These are phyloP conservation scores for Plestiodon gilberti DNA, from an alignment of 2,113 vertebrate species.

Conservation along the genomic window DNA sequence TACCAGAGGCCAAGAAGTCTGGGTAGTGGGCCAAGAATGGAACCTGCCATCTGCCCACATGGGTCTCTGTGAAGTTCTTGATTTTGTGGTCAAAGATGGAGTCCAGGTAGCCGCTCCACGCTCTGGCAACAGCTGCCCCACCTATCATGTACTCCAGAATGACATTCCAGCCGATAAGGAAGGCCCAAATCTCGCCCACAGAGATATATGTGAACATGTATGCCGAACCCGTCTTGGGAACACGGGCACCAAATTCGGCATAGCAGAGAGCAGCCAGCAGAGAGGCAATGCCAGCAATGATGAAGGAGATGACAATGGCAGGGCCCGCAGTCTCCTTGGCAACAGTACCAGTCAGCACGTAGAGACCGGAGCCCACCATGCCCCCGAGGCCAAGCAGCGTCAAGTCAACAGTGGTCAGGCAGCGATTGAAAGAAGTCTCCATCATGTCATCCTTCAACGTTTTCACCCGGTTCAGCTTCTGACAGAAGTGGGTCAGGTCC, in stretches of 20 bases:
- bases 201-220: conserved; percentile 98
- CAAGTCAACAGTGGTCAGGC: conserved; percentile 90
- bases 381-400: conserved; percentile 90
- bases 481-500: conserved; percentile 84
- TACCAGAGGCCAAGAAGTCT: conserved; percentile 87
- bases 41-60: conserved; percentile 87
- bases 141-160: conserved; percentile 95
- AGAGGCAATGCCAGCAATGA: conserved; percentile 88
- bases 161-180: conserved; percentile 96
- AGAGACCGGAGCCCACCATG: conserved; percentile 95
- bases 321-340: conserved; percentile 92
- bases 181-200: conserved; percentile 95
- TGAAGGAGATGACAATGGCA: conserved; percentile 87
- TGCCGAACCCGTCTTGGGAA: conserved; percentile 94
- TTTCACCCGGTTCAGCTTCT: conserved; percentile 90
- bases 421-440: conserved; percentile 90
- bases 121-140: conserved; percentile 90
- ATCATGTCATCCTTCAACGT: conserved; percentile 90
- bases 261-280: conserved; percentile 95
- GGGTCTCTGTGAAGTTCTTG: conserved; percentile 90
- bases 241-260: conserved; percentile 92
- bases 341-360: conserved; percentile 92
- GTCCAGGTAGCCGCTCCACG: conserved; percentile 96
- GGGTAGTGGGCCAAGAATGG: conserved; percentile 91
- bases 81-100: conserved; percentile 92